Conservation (phyloP, 2,888 invertebrate species). For the Phytoseiulus persimilis region DNA sequence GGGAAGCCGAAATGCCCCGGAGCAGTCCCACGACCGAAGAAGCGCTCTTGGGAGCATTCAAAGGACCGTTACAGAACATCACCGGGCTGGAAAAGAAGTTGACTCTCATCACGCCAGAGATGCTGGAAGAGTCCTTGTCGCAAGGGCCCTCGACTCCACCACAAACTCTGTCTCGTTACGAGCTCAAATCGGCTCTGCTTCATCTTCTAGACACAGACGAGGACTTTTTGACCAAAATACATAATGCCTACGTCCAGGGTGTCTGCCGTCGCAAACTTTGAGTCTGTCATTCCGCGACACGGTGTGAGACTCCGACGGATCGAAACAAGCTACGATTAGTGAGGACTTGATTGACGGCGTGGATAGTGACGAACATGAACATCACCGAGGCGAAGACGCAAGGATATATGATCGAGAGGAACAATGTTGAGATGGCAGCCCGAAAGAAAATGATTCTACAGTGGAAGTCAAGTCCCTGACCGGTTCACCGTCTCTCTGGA, state of each 20-base stretch:
- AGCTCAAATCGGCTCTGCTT: conserved; percentile 16
- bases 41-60: conserved; percentile 13
- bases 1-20: background rate
- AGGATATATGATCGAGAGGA: background rate
- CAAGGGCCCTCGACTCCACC: conserved; percentile 24
- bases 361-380: background rate
- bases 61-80: background rate
- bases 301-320: background rate
- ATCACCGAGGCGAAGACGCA: background rate
- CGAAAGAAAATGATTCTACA: too few species aligned
- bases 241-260: conserved; percentile 7
- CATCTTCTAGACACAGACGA: conserved; percentile 25
- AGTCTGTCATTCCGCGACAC: background rate
- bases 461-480: too few species aligned
- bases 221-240: conserved; percentile 31
- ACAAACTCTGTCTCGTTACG: background rate
- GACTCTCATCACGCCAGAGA: conserved; percentile 22
- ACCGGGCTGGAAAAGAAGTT: background rate
- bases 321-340: background rate
- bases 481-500: too few species aligned
- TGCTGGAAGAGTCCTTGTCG: conserved; percentile 32
- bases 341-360: background rate
- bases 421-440: too few species aligned
- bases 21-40: background rate
- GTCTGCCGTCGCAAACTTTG: conserved; percentile 13